Evolutionary conservation across 2,113 vertebrate species (phyloP).

Genomic region (Paralichthys olivaceus): DNA sequence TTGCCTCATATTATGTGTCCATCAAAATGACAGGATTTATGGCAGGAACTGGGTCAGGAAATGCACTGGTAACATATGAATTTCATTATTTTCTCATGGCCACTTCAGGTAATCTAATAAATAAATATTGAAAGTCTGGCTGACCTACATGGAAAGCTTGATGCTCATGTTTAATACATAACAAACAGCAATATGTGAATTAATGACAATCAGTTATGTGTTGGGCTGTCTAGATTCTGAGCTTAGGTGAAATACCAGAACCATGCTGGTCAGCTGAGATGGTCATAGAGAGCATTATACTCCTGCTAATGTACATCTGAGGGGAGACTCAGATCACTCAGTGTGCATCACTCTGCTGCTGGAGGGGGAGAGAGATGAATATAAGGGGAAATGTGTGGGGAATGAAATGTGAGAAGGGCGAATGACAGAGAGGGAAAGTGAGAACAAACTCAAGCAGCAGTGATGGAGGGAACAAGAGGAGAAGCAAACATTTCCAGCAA

Average conservation of each 20-base stretch:
- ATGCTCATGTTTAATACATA: slow-evolving; percentile 23
- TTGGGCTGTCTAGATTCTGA: slow-evolving; percentile 21
- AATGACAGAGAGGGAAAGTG: slow-evolving; percentile 14
- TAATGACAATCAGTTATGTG: slow-evolving; percentile 37
- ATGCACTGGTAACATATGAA: background rate
- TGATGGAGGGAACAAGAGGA: background rate
- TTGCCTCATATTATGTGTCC: slow-evolving; percentile 22
- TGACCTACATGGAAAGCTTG: background rate
- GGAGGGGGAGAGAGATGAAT: slow-evolving; percentile 26
- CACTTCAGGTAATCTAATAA: slow-evolving; percentile 14
- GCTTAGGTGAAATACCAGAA: slow-evolving; percentile 46
- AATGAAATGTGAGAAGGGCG: slow-evolving; percentile 42
- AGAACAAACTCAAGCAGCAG: slow-evolving; percentile 1
- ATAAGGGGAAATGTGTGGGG: slow-evolving; percentile 25
- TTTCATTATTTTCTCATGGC: slow-evolving; percentile 20
- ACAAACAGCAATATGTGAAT: slow-evolving; percentile 36
- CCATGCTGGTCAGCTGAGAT: slow-evolving; percentile 14
- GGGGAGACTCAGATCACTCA: slow-evolving; percentile 47
- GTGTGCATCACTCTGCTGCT: slow-evolving; percentile 39
- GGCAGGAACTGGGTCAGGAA: background rate
- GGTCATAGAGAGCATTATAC: slow-evolving; percentile 43
- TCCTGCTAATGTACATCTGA: slow-evolving; percentile 48
- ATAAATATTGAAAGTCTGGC: background rate
- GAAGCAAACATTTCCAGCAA: slow-evolving; percentile 8
- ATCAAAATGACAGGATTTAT: slow-evolving; percentile 25